Conservation (phyloP, 2,888 invertebrate genomes). For the Euzophera pinguis region DNA sequence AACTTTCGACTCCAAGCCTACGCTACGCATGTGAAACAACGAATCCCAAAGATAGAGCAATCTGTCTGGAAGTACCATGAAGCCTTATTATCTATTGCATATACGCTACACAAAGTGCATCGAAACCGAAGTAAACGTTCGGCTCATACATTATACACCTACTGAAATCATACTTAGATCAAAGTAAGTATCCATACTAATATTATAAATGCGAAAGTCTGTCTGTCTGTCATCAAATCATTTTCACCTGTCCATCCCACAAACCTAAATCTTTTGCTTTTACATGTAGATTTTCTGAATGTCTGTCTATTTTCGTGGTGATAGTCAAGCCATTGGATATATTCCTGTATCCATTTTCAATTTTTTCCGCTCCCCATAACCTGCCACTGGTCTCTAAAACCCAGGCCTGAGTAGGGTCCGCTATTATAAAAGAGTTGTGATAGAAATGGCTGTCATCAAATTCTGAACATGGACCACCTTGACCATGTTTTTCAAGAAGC, state of each 20-base stretch:
- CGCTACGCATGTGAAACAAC: not conserved
- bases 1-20: not conserved
- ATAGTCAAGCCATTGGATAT: slow-evolving; percentile 87
- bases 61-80: too few relatives aligned
- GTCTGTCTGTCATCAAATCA: too few relatives aligned
- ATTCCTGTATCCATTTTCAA: slow-evolving; percentile 82
- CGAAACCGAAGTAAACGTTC: too few relatives aligned
- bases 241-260: slow-evolving; percentile 84
- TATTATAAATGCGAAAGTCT: too few relatives aligned
- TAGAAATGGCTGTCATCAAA: slow-evolving; percentile 79
- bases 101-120: too few relatives aligned
- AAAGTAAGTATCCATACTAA: too few relatives aligned
- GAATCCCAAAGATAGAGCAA: not conserved
- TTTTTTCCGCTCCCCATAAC: slow-evolving; percentile 87
- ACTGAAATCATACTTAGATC: too few relatives aligned
- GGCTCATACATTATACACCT: too few relatives aligned
- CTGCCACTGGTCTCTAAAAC: slow-evolving; percentile 87
- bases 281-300: slow-evolving; percentile 81
- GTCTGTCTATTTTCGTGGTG: slow-evolving; percentile 83
- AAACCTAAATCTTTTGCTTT: slow-evolving; percentile 81
- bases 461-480: slow-evolving; percentile 85
- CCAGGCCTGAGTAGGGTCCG: slow-evolving; percentile 85
- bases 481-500: slow-evolving; percentile 84
- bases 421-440: slow-evolving; percentile 88
- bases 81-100: too few relatives aligned